Base-by-base conservation (phyloP, 2,797 vertebrate species). In the Zenarchopterus dispar region DNA sequence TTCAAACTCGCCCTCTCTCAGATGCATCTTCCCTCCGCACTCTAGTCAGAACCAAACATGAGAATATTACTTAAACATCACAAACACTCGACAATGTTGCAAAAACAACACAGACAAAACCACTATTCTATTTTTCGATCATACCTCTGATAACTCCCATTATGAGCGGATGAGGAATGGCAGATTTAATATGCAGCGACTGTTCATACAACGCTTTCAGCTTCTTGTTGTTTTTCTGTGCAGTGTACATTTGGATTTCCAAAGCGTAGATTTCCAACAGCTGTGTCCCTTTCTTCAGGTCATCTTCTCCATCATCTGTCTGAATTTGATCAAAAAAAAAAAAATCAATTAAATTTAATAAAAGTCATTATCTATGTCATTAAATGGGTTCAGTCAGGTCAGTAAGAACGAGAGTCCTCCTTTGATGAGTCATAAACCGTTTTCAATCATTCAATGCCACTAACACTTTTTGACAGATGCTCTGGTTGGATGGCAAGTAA, bases 141-240 rank as follows among this genome's bases (percentile, higher is more conserved):
- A 21, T 88, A 95, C 98, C 98, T 96, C 98, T 95, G 83, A 99
- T 99, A 78, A 99, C 98, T 66, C 98, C 98, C 98, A 99, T 99
- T 85, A 99, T 99, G 77, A 99, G 95, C 2, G 98, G 98, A 78
- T 99, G 98, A 80, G 98, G 98, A 85, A 99, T 99, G 73, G 98
- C 98, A 77, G 98, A 99, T 86, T 99, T 99, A 91, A 99, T 99
- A 89, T 99, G 98, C 88, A 99, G 95, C 4, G 98, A 99, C 84
- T 99, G 97, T 84, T 99, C 98, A 75, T 99, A 99, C 59, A 99
- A 92, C 58, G 97, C 97, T 94, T 99, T 99, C 75, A 99, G 92
- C 82, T 99, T 99, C 92, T 99, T 99, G 94, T 99, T 99, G 93
- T 99, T 99, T 93, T 99, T 99, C 89, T 99, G 98, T 81, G 97